Conservation (phyloP, 2,113 vertebrate genomes). For the Procavia capensis region DNA sequence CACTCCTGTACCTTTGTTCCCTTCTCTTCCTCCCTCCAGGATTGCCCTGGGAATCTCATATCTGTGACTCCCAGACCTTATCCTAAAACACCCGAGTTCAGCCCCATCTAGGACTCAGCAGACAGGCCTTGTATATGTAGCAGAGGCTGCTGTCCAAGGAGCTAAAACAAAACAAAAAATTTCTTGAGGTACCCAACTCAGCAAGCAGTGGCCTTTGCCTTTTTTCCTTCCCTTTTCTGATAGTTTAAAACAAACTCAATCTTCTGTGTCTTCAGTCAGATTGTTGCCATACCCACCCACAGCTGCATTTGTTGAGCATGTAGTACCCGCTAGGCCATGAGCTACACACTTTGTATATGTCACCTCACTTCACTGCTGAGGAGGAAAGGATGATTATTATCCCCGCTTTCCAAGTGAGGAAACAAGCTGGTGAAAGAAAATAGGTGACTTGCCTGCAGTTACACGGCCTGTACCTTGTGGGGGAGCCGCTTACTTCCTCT, state of each 20-base stretch:
- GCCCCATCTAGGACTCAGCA: neutral
- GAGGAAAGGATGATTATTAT: accelerated
- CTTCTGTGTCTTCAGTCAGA: neutral
- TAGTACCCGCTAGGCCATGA: neutral
- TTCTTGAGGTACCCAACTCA: neutral
- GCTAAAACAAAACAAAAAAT: neutral
- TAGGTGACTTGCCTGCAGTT: neutral
- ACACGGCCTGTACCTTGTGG: neutral
- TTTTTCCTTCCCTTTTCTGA: neutral
- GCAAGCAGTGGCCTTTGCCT: neutral
- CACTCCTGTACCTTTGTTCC: neutral
- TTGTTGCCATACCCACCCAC: accelerated
- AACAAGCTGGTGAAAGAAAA: neutral
- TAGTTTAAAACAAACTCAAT: neutral
- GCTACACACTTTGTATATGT: neutral
- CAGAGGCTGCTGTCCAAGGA: neutral
- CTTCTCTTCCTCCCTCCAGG: neutral
- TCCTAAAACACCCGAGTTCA: neutral
- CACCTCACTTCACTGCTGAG: accelerated
- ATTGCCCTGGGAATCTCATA: neutral
- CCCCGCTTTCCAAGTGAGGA: neutral
- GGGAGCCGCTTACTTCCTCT: neutral
- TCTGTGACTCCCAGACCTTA: neutral
- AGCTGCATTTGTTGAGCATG: neutral
- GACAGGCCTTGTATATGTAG: neutral